Base-by-base conservation (phyloP, 37 sponge, comb jelly and placozoan species). In the Corticium candelabrum region DNA sequence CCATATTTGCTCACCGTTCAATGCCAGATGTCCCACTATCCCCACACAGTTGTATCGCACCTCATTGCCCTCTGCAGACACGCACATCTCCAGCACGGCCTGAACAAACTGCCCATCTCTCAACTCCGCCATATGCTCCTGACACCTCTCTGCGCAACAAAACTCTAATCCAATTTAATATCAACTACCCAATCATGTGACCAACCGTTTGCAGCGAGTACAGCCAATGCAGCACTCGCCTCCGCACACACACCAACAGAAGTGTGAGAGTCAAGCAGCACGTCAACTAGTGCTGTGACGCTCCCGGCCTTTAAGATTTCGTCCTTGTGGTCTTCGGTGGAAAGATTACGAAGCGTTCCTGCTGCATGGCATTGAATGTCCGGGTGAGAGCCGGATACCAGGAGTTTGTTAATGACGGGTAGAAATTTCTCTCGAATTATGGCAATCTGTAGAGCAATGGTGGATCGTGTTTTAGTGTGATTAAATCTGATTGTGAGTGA, bases 301-400 rank as follows among this genome's bases (percentile, higher is more conserved):
- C 85, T 82, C 36, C 91, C 91, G n/a, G 85, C 69, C 3, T 84
- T 79, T 15, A 87, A 34, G 2, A 90, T 40, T 39, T 85, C 88
- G 74, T 69, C 31, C 34, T 21, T 71, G 69, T 80, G 83, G 34
- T 91, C 79, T 38, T 88, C 92, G 40, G 92, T 82, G 27, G 89
- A 86, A 1, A 91, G 84, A 40, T 91, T 91, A 33, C 92, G 57
- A 27, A 91, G 2, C 0, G 86, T 88, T 0, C 92, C 92, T 43
- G 92, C 92, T 38, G 86, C 84, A 40, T 91, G 92, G 78, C 84
- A 91, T 81, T 87, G 88, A 0, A 87, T 67, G 35, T 90, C 88
- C 3, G 85, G 80, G 27, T 37, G 37, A 39, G 79, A 79, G n/a
- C 76, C 35, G 4, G 41, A 40, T 2, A 41, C 33, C 41, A 90